phyloP scores from a whole-genome alignment of 2,113 vertebrate genomes.

The Eulemur macaco region DNA sequence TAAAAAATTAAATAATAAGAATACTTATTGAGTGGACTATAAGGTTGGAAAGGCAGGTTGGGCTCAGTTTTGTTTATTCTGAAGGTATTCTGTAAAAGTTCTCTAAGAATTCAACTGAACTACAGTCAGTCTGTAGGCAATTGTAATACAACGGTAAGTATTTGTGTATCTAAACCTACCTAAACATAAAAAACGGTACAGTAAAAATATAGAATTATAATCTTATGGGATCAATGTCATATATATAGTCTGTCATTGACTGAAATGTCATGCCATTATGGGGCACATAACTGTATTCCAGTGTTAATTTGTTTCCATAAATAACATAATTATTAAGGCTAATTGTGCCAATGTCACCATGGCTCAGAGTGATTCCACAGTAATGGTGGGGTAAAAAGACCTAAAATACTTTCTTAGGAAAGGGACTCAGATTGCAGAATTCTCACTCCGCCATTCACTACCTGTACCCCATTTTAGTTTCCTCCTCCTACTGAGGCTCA shows the following conservation, averaged over 20 bases:
- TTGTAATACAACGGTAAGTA: neutral
- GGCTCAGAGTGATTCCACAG: neutral
- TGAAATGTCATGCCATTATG: neutral
- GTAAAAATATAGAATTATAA: neutral
- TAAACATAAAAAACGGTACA: neutral
- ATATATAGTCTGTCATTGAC: neutral
- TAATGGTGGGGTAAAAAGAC: neutral
- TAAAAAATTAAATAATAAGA: neutral
- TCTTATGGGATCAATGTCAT: neutral
- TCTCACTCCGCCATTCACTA: neutral
- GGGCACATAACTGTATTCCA: neutral
- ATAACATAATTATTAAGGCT: neutral
- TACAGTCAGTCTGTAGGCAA: neutral
- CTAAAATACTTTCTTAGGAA: neutral
- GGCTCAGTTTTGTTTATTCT: neutral
- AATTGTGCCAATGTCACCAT: neutral
- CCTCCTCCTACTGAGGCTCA: neutral
- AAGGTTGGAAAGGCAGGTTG: neutral
- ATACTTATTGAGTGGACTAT: neutral
- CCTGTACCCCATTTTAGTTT: neutral
- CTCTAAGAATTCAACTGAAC: neutral
- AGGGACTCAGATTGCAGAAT: neutral
- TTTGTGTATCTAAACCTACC: neutral
- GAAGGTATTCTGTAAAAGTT: neutral
- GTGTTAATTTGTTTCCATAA: neutral